Evolutionary conservation across 2,113 vertebrate genomes (phyloP).

Genomic region (Trinectes maculatus): DNA sequence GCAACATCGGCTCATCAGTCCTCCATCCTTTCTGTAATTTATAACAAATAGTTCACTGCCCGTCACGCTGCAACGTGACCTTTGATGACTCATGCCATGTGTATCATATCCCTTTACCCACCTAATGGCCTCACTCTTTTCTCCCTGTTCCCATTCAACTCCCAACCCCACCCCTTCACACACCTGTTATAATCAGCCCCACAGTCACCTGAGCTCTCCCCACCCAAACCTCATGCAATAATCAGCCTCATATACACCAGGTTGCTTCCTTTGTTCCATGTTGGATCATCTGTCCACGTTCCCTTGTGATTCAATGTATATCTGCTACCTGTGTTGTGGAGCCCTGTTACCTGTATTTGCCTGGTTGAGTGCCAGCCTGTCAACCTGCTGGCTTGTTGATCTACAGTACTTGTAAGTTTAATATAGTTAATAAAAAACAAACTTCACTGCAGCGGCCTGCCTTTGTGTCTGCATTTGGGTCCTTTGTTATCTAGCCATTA

Average conservation of each 20-base stretch:
- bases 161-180: neutral
- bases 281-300: neutral
- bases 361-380: neutral
- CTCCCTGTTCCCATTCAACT: neutral
- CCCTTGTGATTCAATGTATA: neutral
- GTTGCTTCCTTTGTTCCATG: slow-evolving; percentile 2
- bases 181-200: neutral
- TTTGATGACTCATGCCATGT: neutral
- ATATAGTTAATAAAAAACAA: neutral
- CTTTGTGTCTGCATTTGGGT: neutral
- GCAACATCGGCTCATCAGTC: neutral
- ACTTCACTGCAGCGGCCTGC: neutral
- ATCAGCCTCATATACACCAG: neutral
- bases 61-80: neutral
- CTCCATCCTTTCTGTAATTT: neutral
- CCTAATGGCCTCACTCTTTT: neutral
- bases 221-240: neutral
- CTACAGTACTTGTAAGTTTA: neutral
- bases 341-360: neutral
- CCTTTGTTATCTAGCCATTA: neutral
- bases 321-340: neutral
- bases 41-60: neutral
- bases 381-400: no score
- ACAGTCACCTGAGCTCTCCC: neutral
- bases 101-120: neutral